Evolutionary conservation across 2,113 vertebrate species (phyloP).

Genomic region (Dermatemys mawii): DNA sequence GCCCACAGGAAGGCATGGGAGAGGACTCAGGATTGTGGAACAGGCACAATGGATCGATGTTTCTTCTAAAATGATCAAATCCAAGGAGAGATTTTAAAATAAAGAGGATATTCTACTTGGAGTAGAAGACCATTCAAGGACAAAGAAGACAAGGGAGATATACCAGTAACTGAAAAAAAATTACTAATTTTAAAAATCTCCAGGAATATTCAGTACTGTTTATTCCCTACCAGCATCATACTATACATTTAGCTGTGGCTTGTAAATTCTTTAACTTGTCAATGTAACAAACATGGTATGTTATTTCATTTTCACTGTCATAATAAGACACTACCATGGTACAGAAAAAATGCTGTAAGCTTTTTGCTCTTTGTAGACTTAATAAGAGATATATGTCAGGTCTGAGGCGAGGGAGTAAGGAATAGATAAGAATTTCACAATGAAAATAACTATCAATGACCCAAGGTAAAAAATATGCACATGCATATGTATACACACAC

Average conservation of each 20-base stretch:
- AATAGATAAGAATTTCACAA: not conserved
- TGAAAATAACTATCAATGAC: not conserved
- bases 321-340: not conserved
- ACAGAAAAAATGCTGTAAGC: not conserved
- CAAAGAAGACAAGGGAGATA: not conserved
- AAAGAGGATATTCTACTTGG: not conserved
- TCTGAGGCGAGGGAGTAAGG: not conserved
- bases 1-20: not conserved
- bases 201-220: not conserved
- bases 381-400: not conserved
- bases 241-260: not conserved
- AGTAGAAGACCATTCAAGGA: not conserved
- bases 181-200: not conserved
- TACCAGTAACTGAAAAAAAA: not conserved
- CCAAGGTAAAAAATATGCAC: not conserved
- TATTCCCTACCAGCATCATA: not conserved
- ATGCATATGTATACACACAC: not conserved
- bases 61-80: not conserved
- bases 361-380: not conserved
- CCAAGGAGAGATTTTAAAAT: not conserved
- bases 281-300: not conserved
- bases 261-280: not conserved
- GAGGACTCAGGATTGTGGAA: not conserved
- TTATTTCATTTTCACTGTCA: not conserved
- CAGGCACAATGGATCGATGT: not conserved